These are phyloP conservation scores for Lasaia peninsularis DNA, from an alignment of 1,140 invertebrate genomes.

Conservation along the genomic window DNA sequence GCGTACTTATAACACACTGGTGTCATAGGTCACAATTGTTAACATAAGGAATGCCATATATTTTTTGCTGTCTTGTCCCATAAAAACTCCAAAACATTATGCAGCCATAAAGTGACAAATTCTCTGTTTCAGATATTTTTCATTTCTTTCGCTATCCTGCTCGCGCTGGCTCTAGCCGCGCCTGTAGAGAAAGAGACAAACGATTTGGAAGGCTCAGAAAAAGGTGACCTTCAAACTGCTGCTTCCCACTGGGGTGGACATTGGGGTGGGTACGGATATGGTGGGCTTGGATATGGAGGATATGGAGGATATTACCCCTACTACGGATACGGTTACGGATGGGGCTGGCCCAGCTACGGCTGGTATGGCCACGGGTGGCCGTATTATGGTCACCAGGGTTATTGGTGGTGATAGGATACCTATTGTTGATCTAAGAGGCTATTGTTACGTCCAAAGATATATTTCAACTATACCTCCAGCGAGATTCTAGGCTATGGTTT, in stretches of 20 bases:
- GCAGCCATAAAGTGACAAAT: neutral
- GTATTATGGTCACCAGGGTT: slow-evolving; percentile 45
- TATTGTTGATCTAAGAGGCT: slow-evolving; percentile 1
- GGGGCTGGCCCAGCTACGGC: slow-evolving; percentile 46
- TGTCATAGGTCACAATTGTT: no score
- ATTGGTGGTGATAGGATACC: slow-evolving; percentile 47
- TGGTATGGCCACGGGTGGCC: slow-evolving; percentile 35
- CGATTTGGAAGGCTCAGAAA: slow-evolving; percentile 33
- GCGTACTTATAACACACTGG: no score
- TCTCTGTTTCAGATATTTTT: slow-evolving; percentile 32
- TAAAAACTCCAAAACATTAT: no score
- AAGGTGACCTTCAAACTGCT: slow-evolving; percentile 61
- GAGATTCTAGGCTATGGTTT: slow-evolving; percentile 2
- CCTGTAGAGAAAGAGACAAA: slow-evolving; percentile 48
- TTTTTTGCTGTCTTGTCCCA: no score
- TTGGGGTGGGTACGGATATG: slow-evolving; percentile 24
- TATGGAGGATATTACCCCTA: slow-evolving; percentile 47
- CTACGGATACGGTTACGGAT: slow-evolving; percentile 56
- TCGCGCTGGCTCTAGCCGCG: slow-evolving; percentile 35
- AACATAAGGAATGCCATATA: no score
- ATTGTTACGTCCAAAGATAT: slow-evolving; percentile 7
- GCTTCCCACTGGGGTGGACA: slow-evolving; percentile 63
- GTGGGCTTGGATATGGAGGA: slow-evolving; percentile 35
- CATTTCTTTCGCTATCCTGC: slow-evolving; percentile 32
- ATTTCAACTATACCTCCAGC: neutral